Conservation (phyloP, 1,140 invertebrate genomes). For the Nasonia vitripennis region DNA sequence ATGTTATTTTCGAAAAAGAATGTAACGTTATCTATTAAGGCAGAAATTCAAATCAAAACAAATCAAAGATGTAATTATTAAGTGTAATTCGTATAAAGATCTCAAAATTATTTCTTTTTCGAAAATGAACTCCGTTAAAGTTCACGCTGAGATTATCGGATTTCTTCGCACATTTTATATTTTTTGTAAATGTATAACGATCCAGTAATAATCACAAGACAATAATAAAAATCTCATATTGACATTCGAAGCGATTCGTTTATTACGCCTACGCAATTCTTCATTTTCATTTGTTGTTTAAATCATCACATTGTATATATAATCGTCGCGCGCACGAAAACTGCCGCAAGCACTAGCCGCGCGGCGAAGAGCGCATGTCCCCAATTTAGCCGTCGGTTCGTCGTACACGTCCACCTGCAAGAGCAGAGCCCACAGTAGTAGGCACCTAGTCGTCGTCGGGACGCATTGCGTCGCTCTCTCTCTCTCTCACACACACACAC, state of each 20-base stretch:
- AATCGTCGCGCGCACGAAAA: background rate
- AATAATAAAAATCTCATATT: slow-evolving; percentile 56
- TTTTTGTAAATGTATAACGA: slow-evolving; percentile 51
- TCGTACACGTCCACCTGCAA: background rate
- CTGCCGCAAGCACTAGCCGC: too few species aligned
- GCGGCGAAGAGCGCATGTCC: slow-evolving; percentile 31
- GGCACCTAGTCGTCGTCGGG: background rate
- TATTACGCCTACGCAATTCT: too few species aligned
- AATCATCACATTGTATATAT: too few species aligned
- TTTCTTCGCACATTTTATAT: background rate
- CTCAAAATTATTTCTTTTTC: background rate
- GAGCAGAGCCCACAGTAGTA: background rate
- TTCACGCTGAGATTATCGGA: background rate
- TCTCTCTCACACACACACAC: too few species aligned
- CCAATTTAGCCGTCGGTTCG: slow-evolving; percentile 35
- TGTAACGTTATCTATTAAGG: background rate
- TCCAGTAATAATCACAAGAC: slow-evolving; percentile 57
- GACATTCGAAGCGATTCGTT: background rate
- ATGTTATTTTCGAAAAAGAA: background rate
- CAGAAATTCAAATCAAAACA: background rate
- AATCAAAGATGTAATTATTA: slow-evolving; percentile 5
- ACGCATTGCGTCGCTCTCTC: background rate
- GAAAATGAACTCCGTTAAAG: background rate
- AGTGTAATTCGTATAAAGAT: background rate
- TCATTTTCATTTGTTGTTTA: too few species aligned